Evolutionary conservation across 2,113 vertebrate species (phyloP), one percentile per base, ranked within the genome.

Genomic region (Ameiurus melas): DNA sequence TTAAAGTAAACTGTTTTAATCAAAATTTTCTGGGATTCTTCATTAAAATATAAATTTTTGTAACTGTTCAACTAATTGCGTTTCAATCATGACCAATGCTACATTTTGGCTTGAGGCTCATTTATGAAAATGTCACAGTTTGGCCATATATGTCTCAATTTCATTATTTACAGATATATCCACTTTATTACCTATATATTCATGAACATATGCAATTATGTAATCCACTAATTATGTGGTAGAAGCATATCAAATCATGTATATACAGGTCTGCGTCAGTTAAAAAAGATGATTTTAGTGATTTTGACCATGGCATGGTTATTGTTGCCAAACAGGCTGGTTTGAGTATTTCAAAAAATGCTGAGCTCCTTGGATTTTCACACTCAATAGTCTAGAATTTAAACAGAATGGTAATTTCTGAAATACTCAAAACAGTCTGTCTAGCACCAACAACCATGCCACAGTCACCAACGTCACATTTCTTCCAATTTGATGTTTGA

Each of bases 281-380:
- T 55, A 20, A 22, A 43, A 25, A 27, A 13, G 2, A 17, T 39
- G 70, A 25, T 47, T 78, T 51, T 2, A n/a, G 12, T 51, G 75
- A 53, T 27, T 30, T 51, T 78, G 6, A n/a, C 43, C 8, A 39
- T 39, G 19, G 30, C 68, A 73, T 73, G 22, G 75, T n/a, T 53
- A 20, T 25, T 77, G 68, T 16, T 68, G 14, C 30, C 5, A 17
- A 30, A 17, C 30, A 0, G 14, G 66, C 30, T 70, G 68, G 30
- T 71, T 71, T 71, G 68, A 71, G 68, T 71, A 71, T 19, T 70
- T 70, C n/a, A 73, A 20, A 33, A 75, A 77, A 20, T 77, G 73
- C 20, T 43, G 39, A 79, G 53, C 30, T 79, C 13, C 2, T 55
- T 17, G 27, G 27, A 53, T 79, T 30, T 79, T 55, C 51, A 55